Evolutionary conservation across 2,888 invertebrate genomes (phyloP), one percentile per base, ranked within the genome.

Genomic region (Lasioglossum vierecki): DNA sequence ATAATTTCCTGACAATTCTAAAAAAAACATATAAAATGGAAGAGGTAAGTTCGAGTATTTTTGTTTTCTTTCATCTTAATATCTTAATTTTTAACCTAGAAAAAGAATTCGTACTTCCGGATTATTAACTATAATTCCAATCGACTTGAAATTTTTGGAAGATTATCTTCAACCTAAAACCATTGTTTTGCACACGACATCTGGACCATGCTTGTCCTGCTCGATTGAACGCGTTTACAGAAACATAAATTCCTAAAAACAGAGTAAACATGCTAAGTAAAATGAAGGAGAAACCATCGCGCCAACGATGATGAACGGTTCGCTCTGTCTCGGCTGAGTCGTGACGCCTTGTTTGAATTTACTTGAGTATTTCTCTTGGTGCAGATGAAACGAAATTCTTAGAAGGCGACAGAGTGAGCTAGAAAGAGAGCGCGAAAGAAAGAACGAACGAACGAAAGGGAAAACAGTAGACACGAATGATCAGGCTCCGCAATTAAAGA

Each of bases 301-400:
- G n/a, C 4, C 13, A 60, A 60, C 4, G 13, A 60, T 0, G 60
- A 66, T 66, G 49, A 72, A 72, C 46, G 72, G 46, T 49, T 30
- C 73, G 49, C 49, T 26, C 5, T 0, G 2, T 30, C 35, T 35
- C 18, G 18, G 60, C 71, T n/a, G 63, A 13, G 30, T 76, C 57
- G 60, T 5, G 26, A 70, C 73, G 73, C n/a, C 53, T 68, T 71
- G 66, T 77, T 71, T 46, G 35, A 76, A 86, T 87, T 89, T 88
- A 89, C 88, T 73, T 74, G 63, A 77, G 76, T 46, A 82, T 86
- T 88, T 88, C 86, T 86, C 83, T 89, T 88, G 86, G 86, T 70
- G 79, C 89, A 89, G 89, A 89, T 89, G 89, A 89, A 89, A 82
- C 89, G 89, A 89, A 89, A 89, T 89, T 89, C 89, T 88, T 89